Conservation (phyloP, 2,113 vertebrate species). For the Alces alces region DNA sequence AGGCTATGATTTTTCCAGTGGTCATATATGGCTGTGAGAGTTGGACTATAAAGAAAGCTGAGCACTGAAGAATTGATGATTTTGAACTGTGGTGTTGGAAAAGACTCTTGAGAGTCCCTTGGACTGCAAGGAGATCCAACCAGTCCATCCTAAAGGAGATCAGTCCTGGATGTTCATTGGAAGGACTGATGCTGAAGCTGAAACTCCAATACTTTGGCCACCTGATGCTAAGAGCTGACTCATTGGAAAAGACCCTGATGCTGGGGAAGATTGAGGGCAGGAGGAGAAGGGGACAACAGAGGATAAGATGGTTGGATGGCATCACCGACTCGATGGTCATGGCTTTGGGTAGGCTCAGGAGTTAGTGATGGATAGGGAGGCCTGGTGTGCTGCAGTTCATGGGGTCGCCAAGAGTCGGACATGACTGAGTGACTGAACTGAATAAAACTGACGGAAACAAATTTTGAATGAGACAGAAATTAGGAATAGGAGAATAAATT, state of each 20-base stretch:
- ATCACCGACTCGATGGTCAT: neutral
- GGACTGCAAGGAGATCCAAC: neutral
- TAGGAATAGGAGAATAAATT: neutral
- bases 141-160: neutral
- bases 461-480: neutral
- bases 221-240: neutral
- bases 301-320: neutral
- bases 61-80: neutral
- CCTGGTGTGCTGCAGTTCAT: neutral
- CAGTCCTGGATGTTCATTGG: neutral
- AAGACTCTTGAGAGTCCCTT: neutral
- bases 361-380: neutral
- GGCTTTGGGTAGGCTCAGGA: neutral
- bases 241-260: neutral
- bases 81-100: neutral
- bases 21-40: neutral
- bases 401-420: neutral
- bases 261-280: neutral
- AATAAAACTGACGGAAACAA: neutral
- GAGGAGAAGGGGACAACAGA: neutral
- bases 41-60: neutral
- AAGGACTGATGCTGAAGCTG: neutral
- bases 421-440: neutral
- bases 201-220: neutral
- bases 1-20: neutral